Conservation (phyloP, 2,888 invertebrate species). For the Keiferia lycopersicella region DNA sequence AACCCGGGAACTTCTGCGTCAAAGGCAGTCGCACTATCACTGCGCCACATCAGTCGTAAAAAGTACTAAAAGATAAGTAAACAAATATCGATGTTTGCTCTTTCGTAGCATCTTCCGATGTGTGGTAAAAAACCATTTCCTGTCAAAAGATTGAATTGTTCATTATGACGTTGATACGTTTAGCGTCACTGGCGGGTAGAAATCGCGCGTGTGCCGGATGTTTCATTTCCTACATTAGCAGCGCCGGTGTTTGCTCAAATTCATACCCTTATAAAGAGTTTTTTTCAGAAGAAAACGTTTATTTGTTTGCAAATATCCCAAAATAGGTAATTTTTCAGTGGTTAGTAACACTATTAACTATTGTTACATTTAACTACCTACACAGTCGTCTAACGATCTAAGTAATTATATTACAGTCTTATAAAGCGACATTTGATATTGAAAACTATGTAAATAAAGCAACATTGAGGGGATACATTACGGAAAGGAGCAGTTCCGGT, state of each 20-base stretch:
- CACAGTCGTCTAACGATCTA: too few relatives aligned
- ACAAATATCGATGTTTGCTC: not conserved
- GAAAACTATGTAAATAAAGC: not conserved
- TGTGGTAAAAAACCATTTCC: not conserved
- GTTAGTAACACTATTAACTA: not conserved
- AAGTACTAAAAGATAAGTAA: not conserved
- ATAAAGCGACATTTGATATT: not conserved
- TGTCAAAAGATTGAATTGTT: slow-evolving; percentile 14
- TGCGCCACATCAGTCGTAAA: not conserved
- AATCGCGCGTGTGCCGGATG: slow-evolving; percentile 42
- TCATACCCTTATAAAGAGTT: not conserved
- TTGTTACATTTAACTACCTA: not conserved
- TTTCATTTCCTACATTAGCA: slow-evolving; percentile 56
- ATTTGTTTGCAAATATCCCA: not conserved
- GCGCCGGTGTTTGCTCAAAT: slow-evolving; percentile 28
- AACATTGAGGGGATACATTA: slow-evolving; percentile 22
- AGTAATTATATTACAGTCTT: too few relatives aligned
- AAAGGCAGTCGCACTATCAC: too few relatives aligned
- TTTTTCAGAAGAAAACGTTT: not conserved
- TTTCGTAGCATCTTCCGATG: too few relatives aligned
- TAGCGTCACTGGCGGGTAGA: slow-evolving; percentile 6
- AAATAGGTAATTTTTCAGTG: not conserved
- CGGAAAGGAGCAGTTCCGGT: slow-evolving; percentile 25
- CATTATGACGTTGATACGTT: slow-evolving; percentile 3
- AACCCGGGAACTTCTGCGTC: too few relatives aligned